Evolutionary conservation across 2,113 vertebrate species (phyloP).

Genomic region (Tachuris rubrigastra): DNA sequence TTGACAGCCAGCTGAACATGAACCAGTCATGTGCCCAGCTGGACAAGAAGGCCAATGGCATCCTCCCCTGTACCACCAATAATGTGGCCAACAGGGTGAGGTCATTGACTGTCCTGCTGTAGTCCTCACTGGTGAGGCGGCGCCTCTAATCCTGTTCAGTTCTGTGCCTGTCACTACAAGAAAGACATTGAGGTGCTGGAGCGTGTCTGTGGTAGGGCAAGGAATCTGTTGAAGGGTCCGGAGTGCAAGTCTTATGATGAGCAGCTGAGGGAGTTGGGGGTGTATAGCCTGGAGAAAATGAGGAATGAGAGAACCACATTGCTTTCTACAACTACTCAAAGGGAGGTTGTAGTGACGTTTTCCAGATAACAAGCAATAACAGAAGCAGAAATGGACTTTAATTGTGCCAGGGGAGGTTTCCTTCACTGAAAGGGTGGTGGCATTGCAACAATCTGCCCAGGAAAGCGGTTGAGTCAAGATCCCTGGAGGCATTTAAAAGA

Average conservation of each 20-base stretch:
- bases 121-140: neutral
- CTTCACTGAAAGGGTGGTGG: neutral
- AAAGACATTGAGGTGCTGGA: neutral
- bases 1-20: neutral
- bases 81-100: neutral
- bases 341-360: neutral
- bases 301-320: neutral
- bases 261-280: neutral
- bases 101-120: neutral
- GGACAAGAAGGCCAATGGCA: neutral
- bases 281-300: neutral
- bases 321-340: neutral
- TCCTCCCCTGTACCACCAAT: neutral
- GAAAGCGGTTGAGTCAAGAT: neutral
- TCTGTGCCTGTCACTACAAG: neutral
- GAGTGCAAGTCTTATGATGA: neutral
- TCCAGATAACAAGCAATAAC: neutral
- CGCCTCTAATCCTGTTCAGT: neutral
- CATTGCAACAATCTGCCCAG: neutral
- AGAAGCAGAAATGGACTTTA: neutral
- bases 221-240: neutral
- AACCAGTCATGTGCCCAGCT: neutral
- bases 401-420: neutral
- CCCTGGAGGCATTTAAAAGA: too few species aligned
- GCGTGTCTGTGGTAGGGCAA: too few species aligned